A percentile compares a stretch with the other conserved stretches of the same genome.
phyloP scores from a whole-genome alignment of 2,797 vertebrate species.

The Peromyscus attwateri region DNA sequence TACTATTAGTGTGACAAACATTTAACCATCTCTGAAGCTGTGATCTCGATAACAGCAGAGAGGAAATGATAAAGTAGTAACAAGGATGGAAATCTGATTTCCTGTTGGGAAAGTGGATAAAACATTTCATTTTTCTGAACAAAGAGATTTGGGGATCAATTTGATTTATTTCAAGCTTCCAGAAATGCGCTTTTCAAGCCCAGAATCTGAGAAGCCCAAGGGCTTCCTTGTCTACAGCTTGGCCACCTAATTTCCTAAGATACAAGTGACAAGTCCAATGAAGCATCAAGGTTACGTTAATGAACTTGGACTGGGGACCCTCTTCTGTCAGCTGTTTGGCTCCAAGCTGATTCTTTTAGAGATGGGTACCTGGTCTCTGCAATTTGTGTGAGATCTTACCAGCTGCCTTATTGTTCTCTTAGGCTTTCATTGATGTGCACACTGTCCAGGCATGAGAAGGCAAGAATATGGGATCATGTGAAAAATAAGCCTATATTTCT shows the following conservation, averaged over 20 bases:
- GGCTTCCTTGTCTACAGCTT: background rate
- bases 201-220: background rate
- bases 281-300: fast-evolving
- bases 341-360: background rate
- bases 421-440: background rate
- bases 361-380: too few relatives aligned
- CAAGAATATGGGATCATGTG: background rate
- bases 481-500: background rate
- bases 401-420: background rate
- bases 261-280: background rate
- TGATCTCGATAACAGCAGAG: conserved; percentile 47
- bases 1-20: conserved; percentile 40
- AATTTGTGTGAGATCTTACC: too few relatives aligned
- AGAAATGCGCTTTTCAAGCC: background rate
- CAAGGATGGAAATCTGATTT: conserved; percentile 62
- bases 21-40: conserved; percentile 47
- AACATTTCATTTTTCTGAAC: conserved; percentile 69
- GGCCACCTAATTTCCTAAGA: background rate
- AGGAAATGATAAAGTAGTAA: conserved; percentile 59
- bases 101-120: conserved; percentile 12
- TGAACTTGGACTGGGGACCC: background rate
- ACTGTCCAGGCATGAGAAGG: background rate
- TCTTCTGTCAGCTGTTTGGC: background rate
- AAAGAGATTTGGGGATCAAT: conserved; percentile 40
- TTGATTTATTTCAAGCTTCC: conserved; percentile 52